Base-by-base conservation (phyloP, 2,797 vertebrate genomes). In the Silurus aristotelis region DNA sequence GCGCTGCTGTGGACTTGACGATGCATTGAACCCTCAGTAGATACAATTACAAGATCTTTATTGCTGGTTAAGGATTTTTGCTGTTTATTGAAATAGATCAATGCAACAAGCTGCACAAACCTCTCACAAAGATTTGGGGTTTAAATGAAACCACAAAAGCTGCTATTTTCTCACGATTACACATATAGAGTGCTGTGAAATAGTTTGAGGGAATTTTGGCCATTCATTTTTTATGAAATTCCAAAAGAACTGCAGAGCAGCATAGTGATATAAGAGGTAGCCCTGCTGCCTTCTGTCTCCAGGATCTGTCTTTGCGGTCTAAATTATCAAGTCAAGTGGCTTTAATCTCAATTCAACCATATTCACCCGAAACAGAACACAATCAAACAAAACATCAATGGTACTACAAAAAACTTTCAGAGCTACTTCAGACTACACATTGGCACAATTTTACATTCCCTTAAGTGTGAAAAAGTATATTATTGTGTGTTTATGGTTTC, bases 1-100 rank as follows among this genome's bases (percentile, higher is more conserved):
- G 71, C 17, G 12, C 66, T 66, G 61, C 67, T 83, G 83, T 83
- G 81, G 86, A 88, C 66, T 43, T 22, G 2, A 60, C 38, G 20
- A 73, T 22, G 0, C 20, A 79, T n/a, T 27, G n/a, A 63, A 86
- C 25, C n/a, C 52, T 58, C 25, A 58, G 52, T 55, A 68, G 13
- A 56, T 70, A 68, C 25, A 70, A 52, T 13, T 8, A 66, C 25
- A 68, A 67, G 52, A 25, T 72, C 60, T 22, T 66, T 25, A 67
- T 67, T 52, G 38, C 55, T 38, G n/a, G 25, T 73, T 79, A 38
- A 46, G 58, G 27, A 71, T 55, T 56, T 6, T 58, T 72, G 84
- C 67, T 73, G 68, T 63, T 66, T 80, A 61, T 31, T 64, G 13
- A 80, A 81, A 73, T 7, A 25, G 38, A 77, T 19, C n/a, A 67